Base-by-base conservation (phyloP, 2,797 vertebrate genomes). In the Acrossocheilus fasciatus region DNA sequence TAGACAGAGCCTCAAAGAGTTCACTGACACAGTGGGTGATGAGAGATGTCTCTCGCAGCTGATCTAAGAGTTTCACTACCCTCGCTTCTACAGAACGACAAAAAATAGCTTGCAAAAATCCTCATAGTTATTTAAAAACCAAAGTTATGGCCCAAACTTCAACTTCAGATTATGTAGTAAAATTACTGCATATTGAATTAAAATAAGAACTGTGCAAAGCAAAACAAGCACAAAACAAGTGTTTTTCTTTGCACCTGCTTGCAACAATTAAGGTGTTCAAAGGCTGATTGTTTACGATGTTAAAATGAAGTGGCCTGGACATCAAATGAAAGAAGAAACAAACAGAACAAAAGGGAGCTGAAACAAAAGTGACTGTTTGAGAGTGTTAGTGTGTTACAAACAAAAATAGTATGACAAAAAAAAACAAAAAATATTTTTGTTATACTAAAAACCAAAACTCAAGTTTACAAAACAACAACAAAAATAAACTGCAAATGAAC, bases 21-120 rank as follows among this genome's bases (percentile, higher is more conserved):
- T 45, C 39, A 52, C 73, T 78, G 20, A n/a, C 86, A 82, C 77
- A 76, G 82, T 72, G 64, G 66, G 83, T 76, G 79, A 72, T n/a
- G 20, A 74, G 20, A 39, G 70, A 84, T 62, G 82, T 41, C 77
- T 81, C 64, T 89, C 77, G 81, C 72, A 84, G 83, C 74, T 87
- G 84, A 84, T 86, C 77, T 81, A 39, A 77, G 81, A 76, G 59
- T 45, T 86, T 47, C 83, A 76, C 74, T 41, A 47, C 43, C 34
- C n/a, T 79, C 2, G 52, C 39, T 78, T 78, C 54, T 34, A 66
- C 68, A 39, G 79, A 34, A 68, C 34, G 30, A 68, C 30, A 45
- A 36, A 26, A 81, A 47, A 45, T 47, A 34, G 62, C 10, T 57
- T 4, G 41, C 68, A 20, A 69, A 72, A 5, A 74, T 50, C 15